Evolutionary conservation across 2,797 vertebrate genomes (phyloP).

Genomic region (Melanotaenia nigrans): DNA sequence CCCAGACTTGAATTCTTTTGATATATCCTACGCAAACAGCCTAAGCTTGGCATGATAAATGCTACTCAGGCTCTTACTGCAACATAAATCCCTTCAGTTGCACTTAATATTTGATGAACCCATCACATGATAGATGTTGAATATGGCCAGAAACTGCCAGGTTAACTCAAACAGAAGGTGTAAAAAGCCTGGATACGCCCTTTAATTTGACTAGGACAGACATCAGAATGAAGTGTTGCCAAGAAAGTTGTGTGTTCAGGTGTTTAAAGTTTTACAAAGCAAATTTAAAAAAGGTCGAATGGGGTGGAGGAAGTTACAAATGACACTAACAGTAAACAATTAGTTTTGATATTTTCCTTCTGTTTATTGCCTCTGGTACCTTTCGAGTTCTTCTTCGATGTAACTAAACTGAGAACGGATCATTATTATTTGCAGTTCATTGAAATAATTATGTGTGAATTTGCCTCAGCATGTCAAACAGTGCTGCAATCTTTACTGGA

Average conservation of each 20-base stretch:
- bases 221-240: background rate
- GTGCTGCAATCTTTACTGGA: background rate
- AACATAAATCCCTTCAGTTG: slow-evolving; percentile 6
- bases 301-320: background rate
- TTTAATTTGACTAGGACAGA: slow-evolving; percentile 10
- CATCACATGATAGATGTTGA: background rate
- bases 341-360: background rate
- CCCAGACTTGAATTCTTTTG: slow-evolving; percentile 20
- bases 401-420: background rate
- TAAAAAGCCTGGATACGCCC: slow-evolving; percentile 9
- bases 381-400: background rate
- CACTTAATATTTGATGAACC: slow-evolving; percentile 2
- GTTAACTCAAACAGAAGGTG: slow-evolving; percentile 14
- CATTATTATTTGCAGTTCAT: background rate
- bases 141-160: slow-evolving; percentile 6
- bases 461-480: slow-evolving; percentile 4
- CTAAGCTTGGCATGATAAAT: slow-evolving; percentile 32
- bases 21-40: slow-evolving; percentile 12
- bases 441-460: background rate
- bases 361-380: slow-evolving; percentile 1
- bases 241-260: background rate
- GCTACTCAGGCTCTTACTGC: slow-evolving; percentile 20
- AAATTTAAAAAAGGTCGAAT: background rate
- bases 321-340: background rate
- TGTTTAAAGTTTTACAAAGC: background rate